A percentile compares a stretch with the other conserved stretches of the same genome.
Evolutionary conservation across 2,797 vertebrate genomes (phyloP).

Genomic region (Siniperca undulata): DNA sequence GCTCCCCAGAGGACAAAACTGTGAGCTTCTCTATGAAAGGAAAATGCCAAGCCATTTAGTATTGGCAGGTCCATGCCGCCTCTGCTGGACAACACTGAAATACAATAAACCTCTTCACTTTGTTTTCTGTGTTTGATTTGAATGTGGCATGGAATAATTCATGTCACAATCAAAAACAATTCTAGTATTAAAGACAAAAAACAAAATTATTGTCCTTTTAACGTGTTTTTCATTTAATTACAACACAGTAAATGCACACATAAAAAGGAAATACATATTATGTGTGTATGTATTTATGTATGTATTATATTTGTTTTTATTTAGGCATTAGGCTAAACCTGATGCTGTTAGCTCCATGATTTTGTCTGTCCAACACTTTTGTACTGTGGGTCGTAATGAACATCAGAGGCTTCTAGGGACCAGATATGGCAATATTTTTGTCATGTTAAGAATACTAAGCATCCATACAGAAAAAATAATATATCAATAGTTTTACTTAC

Average conservation of each 20-base stretch:
- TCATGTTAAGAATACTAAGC: no score
- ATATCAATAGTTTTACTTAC: slow-evolving; percentile 27
- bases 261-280: neutral
- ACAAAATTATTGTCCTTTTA: neutral
- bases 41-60: neutral
- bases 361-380: neutral
- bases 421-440: no score
- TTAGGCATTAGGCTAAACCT: neutral
- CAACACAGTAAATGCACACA: neutral
- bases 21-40: neutral
- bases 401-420: neutral
- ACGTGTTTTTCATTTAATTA: neutral
- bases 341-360: neutral
- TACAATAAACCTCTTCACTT: neutral
- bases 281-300: neutral
- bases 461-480: no score
- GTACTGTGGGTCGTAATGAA: neutral
- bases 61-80: neutral
- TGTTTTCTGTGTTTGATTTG: neutral
- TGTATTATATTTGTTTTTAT: neutral
- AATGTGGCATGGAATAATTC: neutral
- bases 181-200: neutral
- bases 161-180: neutral
- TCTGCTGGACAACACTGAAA: neutral
- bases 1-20: neutral